A percentile compares a stretch with the other conserved stretches of the same genome.
phyloP scores from a whole-genome alignment of 35 echinoderm and acorn worm genomes.

The Heliocidaris erythrogramma region DNA sequence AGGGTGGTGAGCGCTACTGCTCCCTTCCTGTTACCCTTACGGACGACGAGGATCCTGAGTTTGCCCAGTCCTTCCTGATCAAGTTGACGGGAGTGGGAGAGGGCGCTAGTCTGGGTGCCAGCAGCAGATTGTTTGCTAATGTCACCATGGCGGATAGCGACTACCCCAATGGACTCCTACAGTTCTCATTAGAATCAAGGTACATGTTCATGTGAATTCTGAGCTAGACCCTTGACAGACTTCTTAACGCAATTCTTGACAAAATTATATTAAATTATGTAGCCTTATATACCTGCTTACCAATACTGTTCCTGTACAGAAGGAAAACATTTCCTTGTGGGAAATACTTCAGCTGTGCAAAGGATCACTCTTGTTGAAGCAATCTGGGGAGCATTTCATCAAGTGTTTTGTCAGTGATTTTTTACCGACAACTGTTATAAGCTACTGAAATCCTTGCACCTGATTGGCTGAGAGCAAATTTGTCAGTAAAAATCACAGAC shows the following conservation, averaged over 20 bases:
- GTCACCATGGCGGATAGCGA: constrained; percentile 91
- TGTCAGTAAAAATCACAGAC: too few relatives aligned
- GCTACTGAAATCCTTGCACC: too few relatives aligned
- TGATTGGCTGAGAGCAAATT: too few relatives aligned
- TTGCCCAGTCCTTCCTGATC: constrained; percentile 81
- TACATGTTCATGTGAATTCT: neutral
- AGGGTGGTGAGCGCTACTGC: constrained; percentile 61
- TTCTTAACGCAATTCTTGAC: neutral
- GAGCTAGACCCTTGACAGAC: neutral
- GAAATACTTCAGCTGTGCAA: too few relatives aligned
- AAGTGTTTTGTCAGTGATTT: too few relatives aligned
- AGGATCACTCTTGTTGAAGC: too few relatives aligned
- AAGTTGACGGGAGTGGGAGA: constrained; percentile 72
- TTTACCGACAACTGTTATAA: too few relatives aligned
- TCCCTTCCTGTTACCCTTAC: constrained; percentile 70
- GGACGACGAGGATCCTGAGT: constrained; percentile 90
- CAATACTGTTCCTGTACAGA: too few relatives aligned
- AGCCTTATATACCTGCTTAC: too few relatives aligned
- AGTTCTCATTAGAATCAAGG: constrained; percentile 77
- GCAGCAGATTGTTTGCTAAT: constrained; percentile 66
- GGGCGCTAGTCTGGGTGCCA: constrained; percentile 64
- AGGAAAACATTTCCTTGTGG: too few relatives aligned
- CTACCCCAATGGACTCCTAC: constrained; percentile 81
- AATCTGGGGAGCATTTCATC: too few relatives aligned
- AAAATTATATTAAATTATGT: neutral